Evolutionary conservation across 2,797 vertebrate species (phyloP).

Genomic region (Pipistrellus pipistrellus): DNA sequence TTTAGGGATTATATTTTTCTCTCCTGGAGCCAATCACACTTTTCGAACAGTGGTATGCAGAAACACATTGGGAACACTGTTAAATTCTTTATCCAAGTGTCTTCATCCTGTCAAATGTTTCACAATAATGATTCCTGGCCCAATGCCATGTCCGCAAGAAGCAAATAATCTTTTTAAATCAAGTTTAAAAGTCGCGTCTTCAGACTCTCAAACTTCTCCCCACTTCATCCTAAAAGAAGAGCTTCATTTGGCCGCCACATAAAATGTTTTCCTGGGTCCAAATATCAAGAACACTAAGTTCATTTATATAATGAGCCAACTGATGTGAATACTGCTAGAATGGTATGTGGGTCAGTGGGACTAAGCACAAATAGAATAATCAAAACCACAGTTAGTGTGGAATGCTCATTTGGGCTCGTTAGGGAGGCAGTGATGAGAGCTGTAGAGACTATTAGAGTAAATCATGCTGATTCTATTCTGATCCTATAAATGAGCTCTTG

Average conservation of each 20-base stretch:
- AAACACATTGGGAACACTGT: background rate
- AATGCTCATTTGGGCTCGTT: conserved; percentile 65
- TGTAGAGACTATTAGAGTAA: conserved; percentile 42
- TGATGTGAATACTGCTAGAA: conserved; percentile 58
- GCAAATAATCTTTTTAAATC: conserved; percentile 74
- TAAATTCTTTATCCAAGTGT: conserved; percentile 53
- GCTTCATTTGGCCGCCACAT: conserved; percentile 74
- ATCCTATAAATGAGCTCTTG: conserved; percentile 14
- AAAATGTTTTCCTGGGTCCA: conserved; percentile 79
- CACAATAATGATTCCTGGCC: conserved; percentile 69
- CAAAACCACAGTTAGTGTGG: conserved; percentile 74
- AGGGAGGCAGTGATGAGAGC: conserved; percentile 26
- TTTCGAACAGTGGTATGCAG: background rate
- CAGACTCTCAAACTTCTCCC: conserved; percentile 65
- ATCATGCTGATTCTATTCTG: conserved; percentile 44
- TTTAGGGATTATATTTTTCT: conserved; percentile 7
- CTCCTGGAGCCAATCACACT: background rate
- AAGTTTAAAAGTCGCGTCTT: conserved; percentile 72
- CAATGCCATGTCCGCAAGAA: conserved; percentile 63
- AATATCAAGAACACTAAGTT: conserved; percentile 80
- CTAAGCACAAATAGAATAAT: conserved; percentile 80
- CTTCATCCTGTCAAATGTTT: conserved; percentile 71
- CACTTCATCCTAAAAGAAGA: conserved; percentile 61
- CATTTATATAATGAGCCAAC: conserved; percentile 80
- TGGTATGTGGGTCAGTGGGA: conserved; percentile 81